Evolutionary conservation across 2,797 vertebrate genomes (phyloP).

Genomic region (Tiaroga cobitis): DNA sequence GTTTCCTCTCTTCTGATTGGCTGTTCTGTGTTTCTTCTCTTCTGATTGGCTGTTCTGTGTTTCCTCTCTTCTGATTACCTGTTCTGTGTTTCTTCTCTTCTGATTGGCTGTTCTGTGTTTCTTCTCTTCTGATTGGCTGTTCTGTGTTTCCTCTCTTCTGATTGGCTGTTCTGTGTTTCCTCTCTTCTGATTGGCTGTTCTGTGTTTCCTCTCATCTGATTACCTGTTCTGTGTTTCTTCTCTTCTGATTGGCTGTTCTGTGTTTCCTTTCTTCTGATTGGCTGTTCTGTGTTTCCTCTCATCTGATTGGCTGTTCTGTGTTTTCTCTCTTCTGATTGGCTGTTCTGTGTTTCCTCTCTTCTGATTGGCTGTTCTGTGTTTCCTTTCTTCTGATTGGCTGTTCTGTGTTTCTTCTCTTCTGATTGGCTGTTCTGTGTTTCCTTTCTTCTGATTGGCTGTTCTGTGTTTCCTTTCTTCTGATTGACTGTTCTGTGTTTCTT

Average conservation of each 20-base stretch:
- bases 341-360: not conserved
- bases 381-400: not conserved
- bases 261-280: not conserved
- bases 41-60: too few species aligned
- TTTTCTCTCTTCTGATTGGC: not conserved
- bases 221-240: not conserved
- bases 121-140: not conserved
- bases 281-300: not conserved
- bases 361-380: not conserved
- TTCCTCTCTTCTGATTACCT: too few species aligned
- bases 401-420: not conserved
- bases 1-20: too few species aligned
- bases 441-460: not conserved
- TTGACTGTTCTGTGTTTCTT: too few species aligned
- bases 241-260: not conserved
- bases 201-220: not conserved
- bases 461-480: too few species aligned
- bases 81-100: not conserved
- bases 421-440: too few species aligned
- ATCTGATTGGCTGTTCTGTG: not conserved
- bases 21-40: too few species aligned
- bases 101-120: not conserved
- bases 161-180: slow-evolving; percentile 15
- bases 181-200: not conserved
- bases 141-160: not conserved